Conservation (phyloP, 2,113 vertebrate genomes). For the Stictonetta naevosa region DNA sequence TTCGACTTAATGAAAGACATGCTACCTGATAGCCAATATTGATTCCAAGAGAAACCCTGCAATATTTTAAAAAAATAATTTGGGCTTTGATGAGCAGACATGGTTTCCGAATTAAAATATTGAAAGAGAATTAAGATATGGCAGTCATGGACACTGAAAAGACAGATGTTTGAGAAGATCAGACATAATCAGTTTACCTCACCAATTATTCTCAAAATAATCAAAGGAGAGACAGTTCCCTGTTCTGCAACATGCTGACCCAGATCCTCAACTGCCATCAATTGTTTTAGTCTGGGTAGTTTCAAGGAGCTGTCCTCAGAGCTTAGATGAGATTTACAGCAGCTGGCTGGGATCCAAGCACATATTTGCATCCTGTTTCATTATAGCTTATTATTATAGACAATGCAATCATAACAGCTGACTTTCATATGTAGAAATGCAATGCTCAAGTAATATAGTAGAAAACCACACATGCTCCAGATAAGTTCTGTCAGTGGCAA, state of each 20-base stretch:
- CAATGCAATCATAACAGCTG: neutral
- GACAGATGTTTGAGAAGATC: slow-evolving; percentile 49
- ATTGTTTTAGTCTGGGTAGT: slow-evolving; percentile 25
- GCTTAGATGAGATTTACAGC: slow-evolving; percentile 42
- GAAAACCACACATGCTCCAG: neutral
- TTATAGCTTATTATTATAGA: neutral
- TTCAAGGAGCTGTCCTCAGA: slow-evolving; percentile 20
- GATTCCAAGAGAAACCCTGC: slow-evolving; percentile 31
- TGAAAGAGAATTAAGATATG: slow-evolving; percentile 63
- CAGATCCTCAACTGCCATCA: slow-evolving; percentile 34
- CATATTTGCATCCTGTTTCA: slow-evolving; percentile 8
- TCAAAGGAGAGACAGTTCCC: slow-evolving; percentile 31
- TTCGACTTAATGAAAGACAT: slow-evolving; percentile 40
- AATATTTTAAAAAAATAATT: slow-evolving; percentile 69
- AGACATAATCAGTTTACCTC: slow-evolving; percentile 60
- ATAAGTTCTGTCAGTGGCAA: neutral
- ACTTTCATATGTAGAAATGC: neutral
- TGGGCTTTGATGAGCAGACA: slow-evolving; percentile 46
- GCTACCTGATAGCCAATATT: slow-evolving; percentile 39
- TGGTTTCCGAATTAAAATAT: slow-evolving; percentile 72
- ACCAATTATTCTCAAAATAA: slow-evolving; percentile 51
- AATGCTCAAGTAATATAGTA: neutral
- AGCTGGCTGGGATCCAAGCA: slow-evolving; percentile 9
- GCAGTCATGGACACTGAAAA: slow-evolving; percentile 10
- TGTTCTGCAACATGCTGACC: slow-evolving; percentile 41